Evolutionary conservation across 2,797 vertebrate species (phyloP).

Genomic region (Orientallactaga sibirica): DNA sequence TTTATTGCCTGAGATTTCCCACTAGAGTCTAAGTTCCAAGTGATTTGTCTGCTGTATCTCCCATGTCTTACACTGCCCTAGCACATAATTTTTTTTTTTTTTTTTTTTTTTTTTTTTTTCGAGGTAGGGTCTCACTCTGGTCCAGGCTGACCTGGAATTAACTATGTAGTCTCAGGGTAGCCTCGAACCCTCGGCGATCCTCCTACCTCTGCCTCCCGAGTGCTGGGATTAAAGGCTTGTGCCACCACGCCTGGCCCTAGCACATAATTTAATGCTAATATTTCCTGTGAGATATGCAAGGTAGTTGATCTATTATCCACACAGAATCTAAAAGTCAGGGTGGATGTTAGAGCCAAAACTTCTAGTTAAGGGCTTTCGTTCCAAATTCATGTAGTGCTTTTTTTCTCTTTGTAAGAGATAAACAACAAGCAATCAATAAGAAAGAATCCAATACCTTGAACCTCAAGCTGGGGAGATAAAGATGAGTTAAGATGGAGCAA

Average conservation of each 20-base stretch:
- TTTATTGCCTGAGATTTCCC: not conserved
- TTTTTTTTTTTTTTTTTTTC: too few relatives aligned
- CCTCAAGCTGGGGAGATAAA: not conserved
- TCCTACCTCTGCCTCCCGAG: too few relatives aligned
- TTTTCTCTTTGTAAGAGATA: constrained; percentile 2
- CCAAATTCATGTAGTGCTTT: not conserved
- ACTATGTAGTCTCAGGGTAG: too few relatives aligned
- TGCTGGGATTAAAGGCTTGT: too few relatives aligned
- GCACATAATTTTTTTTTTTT: not conserved
- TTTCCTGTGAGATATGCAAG: not conserved
- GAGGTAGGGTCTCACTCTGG: too few relatives aligned
- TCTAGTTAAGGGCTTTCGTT: not conserved
- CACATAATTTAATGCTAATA: not conserved
- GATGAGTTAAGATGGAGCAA: not conserved
- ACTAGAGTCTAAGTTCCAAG: not conserved
- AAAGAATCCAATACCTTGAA: not conserved
- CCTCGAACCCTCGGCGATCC: too few relatives aligned
- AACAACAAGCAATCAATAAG: not conserved
- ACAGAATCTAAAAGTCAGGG: not conserved
- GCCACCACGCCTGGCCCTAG: too few relatives aligned
- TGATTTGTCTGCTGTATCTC: not conserved
- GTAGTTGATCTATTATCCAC: not conserved
- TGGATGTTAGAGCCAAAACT: not conserved
- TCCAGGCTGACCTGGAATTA: too few relatives aligned
- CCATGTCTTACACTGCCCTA: not conserved